Evolutionary conservation across 2,113 vertebrate genomes (phyloP), one percentile per base, ranked within the genome.

Genomic region (Thymallus thymallus): DNA sequence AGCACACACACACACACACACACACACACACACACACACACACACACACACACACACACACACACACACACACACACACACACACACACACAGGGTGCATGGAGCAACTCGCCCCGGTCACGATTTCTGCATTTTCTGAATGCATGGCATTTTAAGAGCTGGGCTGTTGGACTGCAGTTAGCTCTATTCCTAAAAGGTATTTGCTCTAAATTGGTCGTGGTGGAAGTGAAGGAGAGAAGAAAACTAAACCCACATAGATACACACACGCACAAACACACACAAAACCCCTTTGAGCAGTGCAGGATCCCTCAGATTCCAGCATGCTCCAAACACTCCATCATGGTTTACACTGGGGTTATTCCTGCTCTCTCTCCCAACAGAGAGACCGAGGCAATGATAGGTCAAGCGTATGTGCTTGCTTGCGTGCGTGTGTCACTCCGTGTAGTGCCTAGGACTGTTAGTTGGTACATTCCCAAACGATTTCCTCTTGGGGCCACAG

Each of bases 331-430:
- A n/a, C n/a, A n/a, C n/a, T n/a, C n/a, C n/a, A n/a, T n/a, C n/a
- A n/a, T n/a, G n/a, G n/a, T n/a, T n/a, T n/a, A n/a, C n/a, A 77
- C 72, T 35, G 83, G 71, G 79, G 75, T 80, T 88, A 82, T 87
- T 88, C 76, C 82, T 76, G 80, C 78, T 86, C 62, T 74, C 58
- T 35, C 60, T 35, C 7, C 35, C 2, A 14, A 55, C 51, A 9
- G 6, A 35, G 73, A 76, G 75, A 64, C 77, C 58, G 68, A 65
- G 61, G 63, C 76, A 83, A 78, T 77, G 84, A 86, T 81, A 82
- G 81, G 62, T 82, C 88, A 83, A 78, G 68, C 76, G 83, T 73
- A 79, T 62, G 56, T 30, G n/a, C 32, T 55, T 56, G 72, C 29
- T 22, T 60, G 62, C 32, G n/a, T 66, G 68, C 61, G 41, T 62